phyloP scores from a whole-genome alignment of 2,113 vertebrate genomes.

The Collichthys lucidus region DNA sequence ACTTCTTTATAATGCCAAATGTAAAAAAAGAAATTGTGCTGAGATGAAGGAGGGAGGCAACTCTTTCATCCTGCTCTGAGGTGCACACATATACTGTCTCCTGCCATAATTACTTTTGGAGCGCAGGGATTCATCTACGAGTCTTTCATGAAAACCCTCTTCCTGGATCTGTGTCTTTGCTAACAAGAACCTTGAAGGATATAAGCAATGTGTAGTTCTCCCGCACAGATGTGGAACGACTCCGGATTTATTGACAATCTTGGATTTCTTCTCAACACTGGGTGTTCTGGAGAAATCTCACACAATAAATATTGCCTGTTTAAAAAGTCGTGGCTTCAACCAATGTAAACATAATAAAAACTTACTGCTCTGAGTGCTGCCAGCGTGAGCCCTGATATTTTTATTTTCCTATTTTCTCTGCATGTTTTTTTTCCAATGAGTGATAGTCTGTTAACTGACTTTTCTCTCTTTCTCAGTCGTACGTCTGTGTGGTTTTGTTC shows the following conservation, averaged over 20 bases:
- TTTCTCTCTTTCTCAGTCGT: conserved; percentile 24
- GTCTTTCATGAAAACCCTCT: conserved; percentile 48
- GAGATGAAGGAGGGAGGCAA: background rate
- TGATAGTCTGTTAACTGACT: conserved; percentile 38
- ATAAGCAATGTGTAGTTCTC: conserved; percentile 47
- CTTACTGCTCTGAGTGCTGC: conserved; percentile 7
- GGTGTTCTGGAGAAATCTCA: conserved; percentile 59
- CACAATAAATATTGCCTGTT: conserved; percentile 58
- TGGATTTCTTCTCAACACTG: conserved; percentile 63
- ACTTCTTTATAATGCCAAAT: conserved; percentile 1
- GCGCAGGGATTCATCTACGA: conserved; percentile 50
- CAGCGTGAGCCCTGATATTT: conserved; percentile 40
- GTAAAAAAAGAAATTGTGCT: background rate
- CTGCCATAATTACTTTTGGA: conserved; percentile 54
- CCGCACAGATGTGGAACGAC: conserved; percentile 58
- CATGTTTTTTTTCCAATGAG: conserved; percentile 31
- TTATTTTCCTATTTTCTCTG: conserved; percentile 52
- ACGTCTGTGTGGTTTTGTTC: conserved; percentile 62
- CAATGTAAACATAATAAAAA: conserved; percentile 76
- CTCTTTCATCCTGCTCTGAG: conserved; percentile 24
- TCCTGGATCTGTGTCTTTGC: conserved; percentile 59
- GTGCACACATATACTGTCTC: conserved; percentile 43
- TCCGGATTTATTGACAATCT: conserved; percentile 66
- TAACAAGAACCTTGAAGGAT: conserved; percentile 71
- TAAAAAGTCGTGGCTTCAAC: conserved; percentile 60